Conservation (phyloP, 2,113 vertebrate genomes). For the Tupaia chinensis region DNA sequence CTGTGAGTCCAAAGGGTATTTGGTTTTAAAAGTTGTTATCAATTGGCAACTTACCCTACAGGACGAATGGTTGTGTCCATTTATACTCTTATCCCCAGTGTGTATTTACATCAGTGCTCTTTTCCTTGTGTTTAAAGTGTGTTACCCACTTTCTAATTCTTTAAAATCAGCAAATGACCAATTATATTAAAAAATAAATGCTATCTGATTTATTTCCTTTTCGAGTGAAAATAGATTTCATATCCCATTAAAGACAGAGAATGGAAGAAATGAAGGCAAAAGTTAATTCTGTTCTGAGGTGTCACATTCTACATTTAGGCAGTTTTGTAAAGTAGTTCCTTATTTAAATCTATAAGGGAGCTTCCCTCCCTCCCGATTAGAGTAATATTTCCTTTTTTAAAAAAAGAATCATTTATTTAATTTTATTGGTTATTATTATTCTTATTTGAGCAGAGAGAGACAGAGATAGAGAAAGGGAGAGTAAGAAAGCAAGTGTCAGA, state of each 20-base stretch:
- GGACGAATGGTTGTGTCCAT: not conserved
- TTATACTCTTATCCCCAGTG: not conserved
- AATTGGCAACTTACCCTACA: not conserved
- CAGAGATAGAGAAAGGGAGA: too few relatives aligned
- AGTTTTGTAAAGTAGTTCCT: conserved; percentile 31
- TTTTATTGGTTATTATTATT: too few relatives aligned
- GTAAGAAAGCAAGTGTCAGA: too few relatives aligned
- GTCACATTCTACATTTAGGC: not conserved
- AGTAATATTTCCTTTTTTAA: too few relatives aligned
- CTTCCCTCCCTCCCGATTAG: not conserved
- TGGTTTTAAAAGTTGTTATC: conserved; percentile 13
- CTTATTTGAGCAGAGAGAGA: too few relatives aligned
- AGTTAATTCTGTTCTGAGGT: not conserved
- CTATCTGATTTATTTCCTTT: conserved; percentile 46
- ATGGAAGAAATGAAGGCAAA: not conserved
- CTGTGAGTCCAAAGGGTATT: not conserved
- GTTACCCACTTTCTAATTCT: not conserved
- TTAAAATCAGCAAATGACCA: not conserved
- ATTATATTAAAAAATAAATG: not conserved
- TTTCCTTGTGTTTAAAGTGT: not conserved
- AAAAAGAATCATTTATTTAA: too few relatives aligned
- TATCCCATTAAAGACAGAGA: not conserved
- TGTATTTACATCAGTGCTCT: not conserved
- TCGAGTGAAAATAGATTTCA: not conserved
- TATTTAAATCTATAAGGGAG: not conserved